These are phyloP conservation scores for Dreissena rostriformis DNA, from an alignment of 1,140 invertebrate genomes.

Conservation along the genomic window DNA sequence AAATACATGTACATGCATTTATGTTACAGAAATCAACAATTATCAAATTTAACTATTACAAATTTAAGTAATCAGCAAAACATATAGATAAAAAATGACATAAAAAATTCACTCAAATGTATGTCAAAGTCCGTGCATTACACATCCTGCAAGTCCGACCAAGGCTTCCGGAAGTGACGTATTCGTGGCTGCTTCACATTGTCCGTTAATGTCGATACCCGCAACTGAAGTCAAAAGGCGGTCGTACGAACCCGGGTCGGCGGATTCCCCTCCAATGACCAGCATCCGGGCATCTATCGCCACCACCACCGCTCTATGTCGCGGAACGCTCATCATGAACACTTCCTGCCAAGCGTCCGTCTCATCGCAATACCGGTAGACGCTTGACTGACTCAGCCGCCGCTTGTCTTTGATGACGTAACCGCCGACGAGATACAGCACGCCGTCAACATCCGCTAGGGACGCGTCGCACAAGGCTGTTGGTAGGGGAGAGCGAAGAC, in stretches of 20 bases:
- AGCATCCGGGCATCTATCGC: slow-evolving; percentile 4
- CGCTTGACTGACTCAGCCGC: slow-evolving; percentile 31
- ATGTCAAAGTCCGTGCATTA: background rate
- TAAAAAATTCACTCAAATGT: no score
- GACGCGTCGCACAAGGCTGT: slow-evolving; percentile 24
- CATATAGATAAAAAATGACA: no score
- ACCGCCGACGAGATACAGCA: slow-evolving; percentile 39
- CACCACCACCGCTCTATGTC: slow-evolving; percentile 31
- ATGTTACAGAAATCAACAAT: no score
- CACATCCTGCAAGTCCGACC: slow-evolving; percentile 22
- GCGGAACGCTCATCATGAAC: slow-evolving; percentile 8
- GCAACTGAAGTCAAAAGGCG: slow-evolving; percentile 29
- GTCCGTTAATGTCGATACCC: slow-evolving; percentile 15
- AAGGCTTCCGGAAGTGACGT: slow-evolving; percentile 12
- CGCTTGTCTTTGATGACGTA: slow-evolving; percentile 31
- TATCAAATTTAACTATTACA: no score
- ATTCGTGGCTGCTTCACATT: background rate
- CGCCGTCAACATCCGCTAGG: slow-evolving; percentile 30
- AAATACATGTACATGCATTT: no score
- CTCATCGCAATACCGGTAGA: slow-evolving; percentile 43
- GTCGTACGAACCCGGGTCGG: slow-evolving; percentile 4
- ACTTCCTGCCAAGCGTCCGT: slow-evolving; percentile 37
- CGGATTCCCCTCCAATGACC: slow-evolving; percentile 37
- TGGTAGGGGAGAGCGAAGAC: slow-evolving; percentile 38
- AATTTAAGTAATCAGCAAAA: no score